Conservation (phyloP, 2,113 vertebrate genomes). For the Sylvilagus bachmani region DNA sequence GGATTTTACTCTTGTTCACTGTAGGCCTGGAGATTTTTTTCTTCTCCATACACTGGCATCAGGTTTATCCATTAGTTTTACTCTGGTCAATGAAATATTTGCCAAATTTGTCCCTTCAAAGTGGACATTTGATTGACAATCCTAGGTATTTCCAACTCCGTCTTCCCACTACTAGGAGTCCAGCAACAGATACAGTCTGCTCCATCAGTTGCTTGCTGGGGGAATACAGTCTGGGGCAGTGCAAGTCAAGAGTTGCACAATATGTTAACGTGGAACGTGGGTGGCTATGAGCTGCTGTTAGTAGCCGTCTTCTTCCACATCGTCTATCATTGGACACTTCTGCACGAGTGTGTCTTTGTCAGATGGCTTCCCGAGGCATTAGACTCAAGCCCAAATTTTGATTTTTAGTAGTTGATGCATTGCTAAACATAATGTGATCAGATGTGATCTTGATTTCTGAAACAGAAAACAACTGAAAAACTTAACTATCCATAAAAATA, state of each 20-base stretch:
- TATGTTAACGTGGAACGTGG: too few species aligned
- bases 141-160: not conserved
- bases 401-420: not conserved
- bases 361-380: not conserved
- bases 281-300: not conserved
- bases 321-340: too few species aligned
- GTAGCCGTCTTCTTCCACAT: rapidly evolving
- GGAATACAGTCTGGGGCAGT: not conserved
- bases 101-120: not conserved
- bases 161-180: too few species aligned
- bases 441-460: not conserved
- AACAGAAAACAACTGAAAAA: not conserved
- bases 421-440: too few species aligned
- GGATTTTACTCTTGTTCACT: too few species aligned
- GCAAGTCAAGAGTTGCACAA: not conserved
- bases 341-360: not conserved
- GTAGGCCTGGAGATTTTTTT: not conserved
- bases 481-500: not conserved
- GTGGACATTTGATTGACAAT: not conserved
- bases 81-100: not conserved
- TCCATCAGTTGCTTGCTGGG: not conserved
- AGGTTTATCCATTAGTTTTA: not conserved
- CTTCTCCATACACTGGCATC: not conserved
- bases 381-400: not conserved
- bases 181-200: rapidly evolving